Percentiles rank a stretch among this genome's conserved stretches.
Evolutionary conservation across 2,797 vertebrate genomes (phyloP).

Genomic region (Alcedo atthis): DNA sequence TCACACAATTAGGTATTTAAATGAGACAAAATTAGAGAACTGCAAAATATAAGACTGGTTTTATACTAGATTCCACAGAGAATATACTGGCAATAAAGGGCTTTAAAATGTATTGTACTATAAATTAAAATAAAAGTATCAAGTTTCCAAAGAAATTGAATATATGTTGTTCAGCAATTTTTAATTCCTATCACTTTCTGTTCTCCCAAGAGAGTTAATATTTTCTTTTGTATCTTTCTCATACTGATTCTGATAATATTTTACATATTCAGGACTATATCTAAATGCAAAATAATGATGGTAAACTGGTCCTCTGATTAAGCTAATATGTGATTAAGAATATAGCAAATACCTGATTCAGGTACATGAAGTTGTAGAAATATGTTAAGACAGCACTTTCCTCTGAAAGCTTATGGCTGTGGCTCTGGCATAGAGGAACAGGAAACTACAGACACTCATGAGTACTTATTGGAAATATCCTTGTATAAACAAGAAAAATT

Average conservation of each 20-base stretch:
- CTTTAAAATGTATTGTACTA: neutral
- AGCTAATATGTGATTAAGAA: neutral
- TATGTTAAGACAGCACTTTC: neutral
- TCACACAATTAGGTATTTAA: constrained; percentile 41
- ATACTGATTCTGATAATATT: neutral
- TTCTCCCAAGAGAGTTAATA: neutral
- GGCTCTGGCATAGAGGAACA: neutral
- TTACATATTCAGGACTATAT: neutral
- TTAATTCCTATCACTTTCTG: neutral
- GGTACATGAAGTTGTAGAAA: neutral
- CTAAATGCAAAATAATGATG: neutral
- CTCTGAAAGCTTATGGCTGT: neutral
- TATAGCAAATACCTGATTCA: neutral
- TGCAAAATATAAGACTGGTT: neutral
- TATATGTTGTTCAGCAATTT: neutral
- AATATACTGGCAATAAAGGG: neutral
- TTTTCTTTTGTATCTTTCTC: neutral
- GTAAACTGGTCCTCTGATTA: neutral
- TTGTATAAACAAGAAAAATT: neutral
- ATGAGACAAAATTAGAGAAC: neutral
- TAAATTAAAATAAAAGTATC: neutral
- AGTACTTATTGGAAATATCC: neutral
- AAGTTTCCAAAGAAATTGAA: neutral
- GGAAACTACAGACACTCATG: neutral
- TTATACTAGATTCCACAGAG: neutral